Evolutionary conservation across 64 coral and sea anemone species (phyloP).

Genomic region (Montipora foliosa): DNA sequence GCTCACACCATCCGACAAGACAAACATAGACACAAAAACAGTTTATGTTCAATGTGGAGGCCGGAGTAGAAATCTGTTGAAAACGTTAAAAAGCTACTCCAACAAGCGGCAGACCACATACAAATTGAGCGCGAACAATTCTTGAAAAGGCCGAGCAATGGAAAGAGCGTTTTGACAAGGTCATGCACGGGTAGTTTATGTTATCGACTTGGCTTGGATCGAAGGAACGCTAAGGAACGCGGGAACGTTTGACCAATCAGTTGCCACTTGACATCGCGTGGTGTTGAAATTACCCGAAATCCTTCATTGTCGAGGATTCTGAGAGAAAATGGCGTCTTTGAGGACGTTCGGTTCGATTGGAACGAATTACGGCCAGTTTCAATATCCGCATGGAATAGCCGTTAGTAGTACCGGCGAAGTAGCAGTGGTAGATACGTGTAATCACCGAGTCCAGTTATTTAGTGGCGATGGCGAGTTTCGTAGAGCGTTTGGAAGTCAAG

Average conservation of each 20-base stretch:
- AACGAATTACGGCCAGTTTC: constrained; percentile 22
- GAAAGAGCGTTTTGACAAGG: too few relatives aligned
- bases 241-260: constrained; percentile 39
- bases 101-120: too few relatives aligned
- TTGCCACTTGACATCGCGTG: background rate
- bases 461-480: constrained; percentile 9
- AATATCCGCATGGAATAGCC: constrained; percentile 39
- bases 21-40: too few relatives aligned
- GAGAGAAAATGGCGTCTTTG: constrained; percentile 36
- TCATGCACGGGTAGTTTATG: too few relatives aligned
- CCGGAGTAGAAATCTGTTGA: too few relatives aligned
- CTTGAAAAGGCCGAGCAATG: too few relatives aligned
- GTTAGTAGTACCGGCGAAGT: constrained; percentile 40
- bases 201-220: too few relatives aligned
- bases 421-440: constrained; percentile 56
- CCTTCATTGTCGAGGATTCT: background rate
- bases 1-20: too few relatives aligned
- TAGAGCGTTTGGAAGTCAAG: constrained; percentile 38
- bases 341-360: constrained; percentile 27
- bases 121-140: too few relatives aligned
- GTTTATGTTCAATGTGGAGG: too few relatives aligned
- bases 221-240: background rate
- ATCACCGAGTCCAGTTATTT: constrained; percentile 57
- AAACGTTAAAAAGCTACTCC: too few relatives aligned
- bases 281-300: background rate